Conservation (phyloP, 2,113 vertebrate genomes). For the Galemys pyrenaicus region DNA sequence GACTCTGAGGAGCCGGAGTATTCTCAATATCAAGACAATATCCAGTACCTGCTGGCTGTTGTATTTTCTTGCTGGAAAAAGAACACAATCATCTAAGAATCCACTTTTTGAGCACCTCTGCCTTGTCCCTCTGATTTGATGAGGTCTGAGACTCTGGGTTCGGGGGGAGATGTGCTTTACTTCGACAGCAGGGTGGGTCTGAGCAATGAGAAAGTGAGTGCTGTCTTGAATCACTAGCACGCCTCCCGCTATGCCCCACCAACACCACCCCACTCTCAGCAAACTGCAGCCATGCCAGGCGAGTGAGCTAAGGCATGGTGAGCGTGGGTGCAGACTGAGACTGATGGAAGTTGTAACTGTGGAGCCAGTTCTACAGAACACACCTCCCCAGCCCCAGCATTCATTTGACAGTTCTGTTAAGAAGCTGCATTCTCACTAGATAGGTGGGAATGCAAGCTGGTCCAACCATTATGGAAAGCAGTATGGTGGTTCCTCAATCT, state of each 20-base stretch:
- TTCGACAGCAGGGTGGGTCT: not conserved
- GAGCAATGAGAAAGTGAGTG: not conserved
- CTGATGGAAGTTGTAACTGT: too few species aligned
- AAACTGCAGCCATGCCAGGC: not conserved
- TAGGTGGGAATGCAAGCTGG: too few species aligned
- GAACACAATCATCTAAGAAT: not conserved
- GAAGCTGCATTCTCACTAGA: not conserved
- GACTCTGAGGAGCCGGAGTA: conserved; percentile 91
- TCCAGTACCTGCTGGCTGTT: conserved; percentile 94
- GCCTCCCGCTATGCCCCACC: too few species aligned
- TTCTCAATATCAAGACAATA: conserved; percentile 93
- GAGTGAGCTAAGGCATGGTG: not conserved
- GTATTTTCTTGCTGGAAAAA: conserved; percentile 85
- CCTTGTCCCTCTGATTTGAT: not conserved
- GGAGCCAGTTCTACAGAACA: not conserved
- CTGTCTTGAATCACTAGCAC: rapidly evolving
- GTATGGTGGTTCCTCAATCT: too few species aligned
- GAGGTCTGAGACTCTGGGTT: not conserved
- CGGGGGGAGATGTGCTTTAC: not conserved
- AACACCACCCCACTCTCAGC: not conserved
- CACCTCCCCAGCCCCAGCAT: not conserved
- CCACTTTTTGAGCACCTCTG: not conserved
- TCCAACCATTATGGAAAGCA: too few species aligned
- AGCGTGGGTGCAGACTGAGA: not conserved
- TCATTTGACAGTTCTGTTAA: not conserved